Conservation (phyloP, 1,140 invertebrate species). For the Tribolium madens region DNA sequence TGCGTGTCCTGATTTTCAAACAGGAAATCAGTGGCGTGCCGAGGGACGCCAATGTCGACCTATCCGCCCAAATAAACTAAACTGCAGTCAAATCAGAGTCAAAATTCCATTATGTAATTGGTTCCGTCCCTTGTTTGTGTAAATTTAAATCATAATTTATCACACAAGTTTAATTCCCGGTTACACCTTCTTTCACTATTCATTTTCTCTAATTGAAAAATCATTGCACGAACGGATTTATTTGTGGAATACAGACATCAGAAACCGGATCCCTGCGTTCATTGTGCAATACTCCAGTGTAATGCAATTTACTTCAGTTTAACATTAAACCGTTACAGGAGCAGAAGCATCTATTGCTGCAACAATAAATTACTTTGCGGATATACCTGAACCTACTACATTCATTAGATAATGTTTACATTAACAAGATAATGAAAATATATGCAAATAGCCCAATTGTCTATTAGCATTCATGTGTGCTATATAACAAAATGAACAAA, state of each 20-base stretch:
- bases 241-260: neutral
- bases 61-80: conserved; percentile 3
- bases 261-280: neutral
- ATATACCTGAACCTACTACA: conserved; percentile 28
- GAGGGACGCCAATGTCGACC: neutral
- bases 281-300: neutral
- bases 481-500: conserved; percentile 12
- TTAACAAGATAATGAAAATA: conserved; percentile 41
- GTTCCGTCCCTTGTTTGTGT: conserved; percentile 6
- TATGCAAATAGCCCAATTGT: conserved; percentile 38
- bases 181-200: conserved; percentile 27
- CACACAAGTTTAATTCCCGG: neutral
- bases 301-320: conserved; percentile 25
- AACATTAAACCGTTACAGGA: conserved; percentile 16
- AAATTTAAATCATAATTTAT: conserved; percentile 11
- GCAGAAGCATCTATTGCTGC: conserved; percentile 22
- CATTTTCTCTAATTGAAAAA: conserved; percentile 25
- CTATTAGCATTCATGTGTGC: conserved; percentile 21
- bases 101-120: conserved; percentile 11
- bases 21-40: conserved; percentile 34
- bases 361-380: conserved; percentile 36
- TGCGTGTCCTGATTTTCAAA: conserved; percentile 38
- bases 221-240: neutral
- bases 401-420: conserved; percentile 38
- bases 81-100: conserved; percentile 20